phyloP scores from a whole-genome alignment of 2,113 vertebrate species.

The Phaethon lepturus region DNA sequence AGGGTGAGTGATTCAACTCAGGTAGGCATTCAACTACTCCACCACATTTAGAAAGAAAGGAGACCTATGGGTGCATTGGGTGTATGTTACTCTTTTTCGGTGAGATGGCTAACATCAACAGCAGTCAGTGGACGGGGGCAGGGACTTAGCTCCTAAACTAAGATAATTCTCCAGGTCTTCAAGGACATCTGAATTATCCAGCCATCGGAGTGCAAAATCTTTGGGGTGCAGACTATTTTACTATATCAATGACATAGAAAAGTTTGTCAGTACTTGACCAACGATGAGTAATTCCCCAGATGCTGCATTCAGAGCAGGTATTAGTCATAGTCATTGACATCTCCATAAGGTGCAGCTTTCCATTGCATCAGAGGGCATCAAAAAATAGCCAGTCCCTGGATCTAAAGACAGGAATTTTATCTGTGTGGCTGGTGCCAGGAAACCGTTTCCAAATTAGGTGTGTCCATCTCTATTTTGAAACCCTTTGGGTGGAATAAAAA shows the following conservation, averaged over 20 bases:
- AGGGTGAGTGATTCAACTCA: background rate
- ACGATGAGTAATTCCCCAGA: background rate
- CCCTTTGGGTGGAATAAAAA: background rate
- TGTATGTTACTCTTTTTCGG: background rate
- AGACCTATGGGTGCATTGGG: background rate
- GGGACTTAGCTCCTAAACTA: background rate
- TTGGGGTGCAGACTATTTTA: background rate
- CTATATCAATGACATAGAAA: background rate
- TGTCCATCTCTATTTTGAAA: background rate
- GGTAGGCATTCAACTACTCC: background rate
- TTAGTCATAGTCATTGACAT: background rate
- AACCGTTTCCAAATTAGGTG: background rate
- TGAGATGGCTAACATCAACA: background rate
- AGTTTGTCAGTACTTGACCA: background rate
- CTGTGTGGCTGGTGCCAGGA: background rate
- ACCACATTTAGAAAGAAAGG: background rate
- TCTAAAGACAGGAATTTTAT: background rate
- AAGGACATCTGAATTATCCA: background rate
- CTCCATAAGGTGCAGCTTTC: background rate
- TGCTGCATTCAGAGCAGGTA: background rate
- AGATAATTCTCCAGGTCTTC: background rate
- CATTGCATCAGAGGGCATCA: background rate
- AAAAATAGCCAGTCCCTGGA: background rate
- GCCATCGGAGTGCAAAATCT: background rate
- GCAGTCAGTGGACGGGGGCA: background rate